Evolutionary conservation across 2,113 vertebrate species (phyloP).

Genomic region (Cyanistes caeruleus): DNA sequence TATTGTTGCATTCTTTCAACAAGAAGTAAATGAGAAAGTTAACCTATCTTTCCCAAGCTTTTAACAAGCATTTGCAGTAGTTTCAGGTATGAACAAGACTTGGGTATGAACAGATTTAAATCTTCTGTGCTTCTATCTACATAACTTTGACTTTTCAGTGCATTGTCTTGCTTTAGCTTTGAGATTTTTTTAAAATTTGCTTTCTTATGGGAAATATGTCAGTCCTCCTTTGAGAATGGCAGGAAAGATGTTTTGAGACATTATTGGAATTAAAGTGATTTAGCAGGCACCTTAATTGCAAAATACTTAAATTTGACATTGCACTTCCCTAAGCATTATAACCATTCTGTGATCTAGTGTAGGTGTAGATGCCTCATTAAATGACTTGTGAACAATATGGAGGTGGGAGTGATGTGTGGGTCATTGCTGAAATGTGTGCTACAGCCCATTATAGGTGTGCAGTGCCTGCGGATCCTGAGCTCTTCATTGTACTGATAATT

Average conservation of each 20-base stretch:
- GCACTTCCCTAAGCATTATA: background rate
- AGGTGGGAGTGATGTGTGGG: background rate
- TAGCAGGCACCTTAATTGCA: background rate
- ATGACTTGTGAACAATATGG: background rate
- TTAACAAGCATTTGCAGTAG: background rate
- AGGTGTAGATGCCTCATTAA: background rate
- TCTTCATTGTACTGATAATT: background rate
- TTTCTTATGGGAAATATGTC: background rate
- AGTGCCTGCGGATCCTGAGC: background rate
- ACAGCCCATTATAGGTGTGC: background rate
- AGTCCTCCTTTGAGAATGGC: background rate
- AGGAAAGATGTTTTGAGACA: background rate
- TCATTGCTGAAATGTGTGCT: background rate
- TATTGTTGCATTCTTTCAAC: background rate
- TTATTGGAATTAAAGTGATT: background rate
- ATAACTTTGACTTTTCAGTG: background rate
- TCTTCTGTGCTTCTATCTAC: background rate
- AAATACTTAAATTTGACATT: background rate
- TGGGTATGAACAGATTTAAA: background rate
- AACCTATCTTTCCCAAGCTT: background rate
- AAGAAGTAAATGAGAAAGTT: background rate
- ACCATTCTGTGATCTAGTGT: background rate
- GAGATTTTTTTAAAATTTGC: background rate
- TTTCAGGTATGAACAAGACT: background rate
- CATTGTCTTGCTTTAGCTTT: background rate